These are phyloP conservation scores for Etheostoma perlongum DNA, from an alignment of 2,797 vertebrate genomes.

Conservation along the genomic window DNA sequence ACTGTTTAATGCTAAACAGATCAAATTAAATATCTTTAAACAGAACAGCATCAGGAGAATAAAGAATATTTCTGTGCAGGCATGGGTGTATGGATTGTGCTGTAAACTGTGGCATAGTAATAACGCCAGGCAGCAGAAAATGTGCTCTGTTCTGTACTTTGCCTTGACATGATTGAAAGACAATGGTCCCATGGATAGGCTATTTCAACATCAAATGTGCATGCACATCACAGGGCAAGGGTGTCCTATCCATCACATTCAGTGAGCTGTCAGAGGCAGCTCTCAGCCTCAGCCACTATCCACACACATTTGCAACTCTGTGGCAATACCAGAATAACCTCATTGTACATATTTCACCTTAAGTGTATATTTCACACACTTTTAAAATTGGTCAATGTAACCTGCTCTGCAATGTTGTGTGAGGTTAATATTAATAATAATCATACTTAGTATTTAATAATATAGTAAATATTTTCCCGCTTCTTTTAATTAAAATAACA, in stretches of 20 bases:
- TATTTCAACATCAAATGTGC: constrained; percentile 86
- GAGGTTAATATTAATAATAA: not conserved
- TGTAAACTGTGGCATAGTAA: constrained; percentile 78
- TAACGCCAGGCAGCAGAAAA: constrained; percentile 79
- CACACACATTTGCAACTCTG: constrained; percentile 70
- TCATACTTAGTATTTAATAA: too few species aligned
- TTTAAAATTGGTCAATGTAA: constrained; percentile 23
- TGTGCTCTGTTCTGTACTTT: constrained; percentile 81
- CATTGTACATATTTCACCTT: constrained; percentile 55
- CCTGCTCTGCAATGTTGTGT: constrained; percentile 5
- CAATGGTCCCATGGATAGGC: constrained; percentile 84
- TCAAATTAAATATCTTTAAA: constrained; percentile 53
- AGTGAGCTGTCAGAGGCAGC: constrained; percentile 81
- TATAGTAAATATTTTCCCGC: not conserved
- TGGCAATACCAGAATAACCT: constrained; percentile 72
- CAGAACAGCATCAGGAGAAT: constrained; percentile 34
- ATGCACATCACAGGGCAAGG: constrained; percentile 85
- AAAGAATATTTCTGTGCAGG: constrained; percentile 53
- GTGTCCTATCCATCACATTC: constrained; percentile 85
- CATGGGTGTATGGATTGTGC: constrained; percentile 59
- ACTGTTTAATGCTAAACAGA: constrained; percentile 54
- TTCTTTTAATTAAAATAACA: constrained; percentile 5
- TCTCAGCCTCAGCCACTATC: constrained; percentile 63
- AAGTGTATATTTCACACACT: constrained; percentile 31
- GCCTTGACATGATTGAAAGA: constrained; percentile 86